A percentile compares a stretch with the other conserved stretches of the same genome.
Evolutionary conservation across 2,888 invertebrate species (phyloP).

Genomic region (Erebia ligea): DNA sequence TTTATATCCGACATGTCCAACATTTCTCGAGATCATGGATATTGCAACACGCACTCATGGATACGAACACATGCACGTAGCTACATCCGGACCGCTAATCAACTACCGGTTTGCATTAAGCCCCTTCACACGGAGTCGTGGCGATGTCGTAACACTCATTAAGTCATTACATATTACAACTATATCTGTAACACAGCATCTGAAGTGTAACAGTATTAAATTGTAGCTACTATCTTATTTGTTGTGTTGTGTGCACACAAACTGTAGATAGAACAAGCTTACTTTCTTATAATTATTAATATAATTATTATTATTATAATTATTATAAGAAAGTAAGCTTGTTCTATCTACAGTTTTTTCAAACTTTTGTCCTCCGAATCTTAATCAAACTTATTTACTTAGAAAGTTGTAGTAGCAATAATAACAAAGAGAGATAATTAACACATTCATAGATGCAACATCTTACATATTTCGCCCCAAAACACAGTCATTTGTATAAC

Average conservation of each 20-base stretch:
- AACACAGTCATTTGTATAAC: too few species aligned
- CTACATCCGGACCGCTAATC: conserved; percentile 27
- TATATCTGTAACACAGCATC: conserved; percentile 18
- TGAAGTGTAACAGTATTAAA: conserved; percentile 2
- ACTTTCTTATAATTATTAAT: too few species aligned
- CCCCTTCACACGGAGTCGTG: conserved; percentile 21
- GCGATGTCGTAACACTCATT: conserved; percentile 23
- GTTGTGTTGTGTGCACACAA: background rate
- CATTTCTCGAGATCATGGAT: conserved; percentile 18
- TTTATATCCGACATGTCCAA: conserved; percentile 13
- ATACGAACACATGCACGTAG: conserved; percentile 11
- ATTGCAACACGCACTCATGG: conserved; percentile 9
- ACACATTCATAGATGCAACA: too few species aligned
- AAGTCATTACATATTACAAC: background rate
- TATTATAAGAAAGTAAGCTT: too few species aligned
- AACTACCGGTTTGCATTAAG: conserved; percentile 24
- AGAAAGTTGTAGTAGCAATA: too few species aligned
- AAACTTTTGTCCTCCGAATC: background rate
- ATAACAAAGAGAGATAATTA: too few species aligned
- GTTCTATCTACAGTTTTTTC: background rate
- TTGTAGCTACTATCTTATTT: background rate
- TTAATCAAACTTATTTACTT: too few species aligned
- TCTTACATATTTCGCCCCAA: too few species aligned
- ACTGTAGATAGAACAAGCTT: too few species aligned
- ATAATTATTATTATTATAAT: too few species aligned